These are phyloP conservation scores for Lacerta agilis DNA, from an alignment of 2,797 vertebrate species.

Conservation along the genomic window DNA sequence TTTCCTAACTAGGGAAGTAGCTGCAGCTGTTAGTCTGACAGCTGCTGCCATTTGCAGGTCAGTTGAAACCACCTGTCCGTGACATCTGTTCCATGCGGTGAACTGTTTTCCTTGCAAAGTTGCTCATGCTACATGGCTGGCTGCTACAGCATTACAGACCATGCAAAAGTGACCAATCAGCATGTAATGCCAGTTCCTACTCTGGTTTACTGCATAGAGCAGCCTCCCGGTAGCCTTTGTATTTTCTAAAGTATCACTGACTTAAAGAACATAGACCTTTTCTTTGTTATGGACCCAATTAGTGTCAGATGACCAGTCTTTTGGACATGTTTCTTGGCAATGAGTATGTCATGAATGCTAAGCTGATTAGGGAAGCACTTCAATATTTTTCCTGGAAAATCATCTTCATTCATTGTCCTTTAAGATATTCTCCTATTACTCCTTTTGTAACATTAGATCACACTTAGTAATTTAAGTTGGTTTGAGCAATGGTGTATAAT, in stretches of 20 bases:
- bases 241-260: neutral
- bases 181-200: neutral
- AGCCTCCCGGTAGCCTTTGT: neutral
- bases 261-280: neutral
- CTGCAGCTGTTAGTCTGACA: neutral
- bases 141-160: neutral
- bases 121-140: neutral
- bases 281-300: neutral
- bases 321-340: neutral
- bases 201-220: neutral
- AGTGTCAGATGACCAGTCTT: neutral
- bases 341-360: neutral
- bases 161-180: neutral
- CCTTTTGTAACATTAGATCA: neutral
- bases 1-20: neutral
- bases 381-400: slow-evolving; percentile 5
- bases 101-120: neutral
- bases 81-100: neutral
- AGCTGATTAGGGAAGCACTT: neutral
- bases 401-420: neutral
- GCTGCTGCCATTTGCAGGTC: neutral
- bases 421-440: neutral
- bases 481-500: neutral
- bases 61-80: neutral
- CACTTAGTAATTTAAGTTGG: neutral